Conservation (phyloP, 2,113 vertebrate species). For the Ploceus nigricollis region DNA sequence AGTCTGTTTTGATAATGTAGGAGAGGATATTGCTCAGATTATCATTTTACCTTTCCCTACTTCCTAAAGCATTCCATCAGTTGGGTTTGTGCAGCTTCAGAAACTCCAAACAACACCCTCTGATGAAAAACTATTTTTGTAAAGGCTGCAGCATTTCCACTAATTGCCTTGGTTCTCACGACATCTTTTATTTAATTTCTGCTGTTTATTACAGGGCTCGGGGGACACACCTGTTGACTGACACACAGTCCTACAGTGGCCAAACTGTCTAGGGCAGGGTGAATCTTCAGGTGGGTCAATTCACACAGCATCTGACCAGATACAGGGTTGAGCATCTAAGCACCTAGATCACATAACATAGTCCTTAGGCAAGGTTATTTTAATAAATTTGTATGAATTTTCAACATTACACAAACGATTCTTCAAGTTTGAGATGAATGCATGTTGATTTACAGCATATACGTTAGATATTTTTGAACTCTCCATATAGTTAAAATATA, state of each 20-base stretch:
- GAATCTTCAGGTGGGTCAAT: not conserved
- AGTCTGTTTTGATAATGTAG: not conserved
- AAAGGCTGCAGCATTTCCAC: not conserved
- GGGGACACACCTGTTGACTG: not conserved
- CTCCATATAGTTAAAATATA: not conserved
- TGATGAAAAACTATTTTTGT: not conserved
- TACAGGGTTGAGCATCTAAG: not conserved
- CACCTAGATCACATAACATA: not conserved
- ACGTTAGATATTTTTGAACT: not conserved
- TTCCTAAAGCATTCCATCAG: not conserved
- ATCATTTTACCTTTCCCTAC: not conserved
- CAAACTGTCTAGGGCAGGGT: not conserved
- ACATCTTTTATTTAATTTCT: not conserved
- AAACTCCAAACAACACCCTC: not conserved
- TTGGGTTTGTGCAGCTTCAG: not conserved
- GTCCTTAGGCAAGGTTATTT: not conserved
- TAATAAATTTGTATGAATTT: not conserved
- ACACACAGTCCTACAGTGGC: not conserved
- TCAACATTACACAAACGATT: not conserved
- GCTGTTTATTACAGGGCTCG: rapidly evolving
- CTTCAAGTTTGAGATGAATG: not conserved
- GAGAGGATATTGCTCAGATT: not conserved
- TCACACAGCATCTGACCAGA: not conserved
- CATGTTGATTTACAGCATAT: not conserved
- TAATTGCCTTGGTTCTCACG: not conserved